Evolutionary conservation across 2,797 vertebrate genomes (phyloP), one percentile per base, ranked within the genome.

Genomic region (Hephaestus fuliginosus): DNA sequence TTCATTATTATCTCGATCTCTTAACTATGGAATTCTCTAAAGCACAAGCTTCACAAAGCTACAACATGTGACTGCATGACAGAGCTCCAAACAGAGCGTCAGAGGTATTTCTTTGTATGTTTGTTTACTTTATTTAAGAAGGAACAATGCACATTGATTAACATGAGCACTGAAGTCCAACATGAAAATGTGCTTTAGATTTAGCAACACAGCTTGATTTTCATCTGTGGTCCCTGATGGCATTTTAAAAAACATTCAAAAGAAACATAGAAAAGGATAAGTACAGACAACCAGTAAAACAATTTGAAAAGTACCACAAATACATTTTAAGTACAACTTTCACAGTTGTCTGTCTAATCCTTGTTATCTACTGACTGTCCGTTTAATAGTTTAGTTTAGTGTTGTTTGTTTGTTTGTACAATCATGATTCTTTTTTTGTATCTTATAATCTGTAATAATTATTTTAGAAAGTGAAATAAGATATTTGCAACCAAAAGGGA

Each of bases 401-500:
- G 4, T 25, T 25, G 25, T 25, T 25, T 25, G 25, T 25, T 25
- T 25, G 1, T 55, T 69, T 55, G 9, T 28, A 18, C 44, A 13
- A 39, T 36, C 44, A 22, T 46, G 55, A 74, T 69, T 57, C 6
- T 25, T 25, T 25, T 43, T 62, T 55, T 46, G 10, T 7, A 25
- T 71, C n/a, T 25, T n/a, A 51, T 69, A 17, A 69, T 46, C 41
- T 58, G 25, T 52, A 49, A 64, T 81, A 49, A 18, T 41, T 48
- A 13, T 60, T 51, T 46, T 10, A 43, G 41, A 14, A 74, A 33
- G 48, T 20, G 0, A 41, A 62, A 44, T n/a, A 63, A n/a, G 18
- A 55, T 43, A 13, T 74, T 70, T 49, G 17, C 53, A 69, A 52
- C 56, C 10, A 72, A 66, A 39, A 69, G 68, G 56, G 18, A 78